Evolutionary conservation across 1,140 invertebrate genomes (phyloP), one percentile per base, ranked within the genome.

Genomic region (Glomeris maerens): DNA sequence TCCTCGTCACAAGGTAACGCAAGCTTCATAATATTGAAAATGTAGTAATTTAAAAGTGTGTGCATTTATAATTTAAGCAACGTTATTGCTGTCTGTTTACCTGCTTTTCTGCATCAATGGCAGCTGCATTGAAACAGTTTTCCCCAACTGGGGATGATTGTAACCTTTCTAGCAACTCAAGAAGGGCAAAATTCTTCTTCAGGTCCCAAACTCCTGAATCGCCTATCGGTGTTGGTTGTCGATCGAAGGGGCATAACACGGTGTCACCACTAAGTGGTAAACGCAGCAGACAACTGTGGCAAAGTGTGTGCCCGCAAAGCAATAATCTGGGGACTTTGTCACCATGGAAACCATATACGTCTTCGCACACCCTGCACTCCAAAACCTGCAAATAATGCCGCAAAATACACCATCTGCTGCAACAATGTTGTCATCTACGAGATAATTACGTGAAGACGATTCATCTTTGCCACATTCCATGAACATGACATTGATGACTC

Each of bases 131-230:
- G 42, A 70, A 60, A 10, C 54, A 45, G 23, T 54, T 55, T 46
- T 60, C 55, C 51, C 56, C 59, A 28, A 61, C 55, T 27, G 62
- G 49, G 2, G 60, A 64, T 20, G 63, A 60, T 49, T 77, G 72
- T 1, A 78, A 55, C 59, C 71, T 69, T 58, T 78, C 76, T 2
- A 78, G 54, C 2, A 78, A 50, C 55, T 78, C 76, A 23, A 78
- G 62, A 0, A 78, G 59, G 2, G 76, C 76, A 70, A 78, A 78
- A 59, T 78, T 78, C 56, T 78, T 78, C 61, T 78, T 78, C 47
- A 78, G 58, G 25, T 74, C 73, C 67, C 74, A 76, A 5, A 78
- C 70, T 22, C 76, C 75, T 38, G 72, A 69, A 41, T 71, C 66
- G 17, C 70, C 69, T 27, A 77, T 62, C 28, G 71, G 66, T 7